Evolutionary conservation across 2,113 vertebrate species (phyloP), one percentile per base, ranked within the genome.

Genomic region (Archocentrus centrarchus): DNA sequence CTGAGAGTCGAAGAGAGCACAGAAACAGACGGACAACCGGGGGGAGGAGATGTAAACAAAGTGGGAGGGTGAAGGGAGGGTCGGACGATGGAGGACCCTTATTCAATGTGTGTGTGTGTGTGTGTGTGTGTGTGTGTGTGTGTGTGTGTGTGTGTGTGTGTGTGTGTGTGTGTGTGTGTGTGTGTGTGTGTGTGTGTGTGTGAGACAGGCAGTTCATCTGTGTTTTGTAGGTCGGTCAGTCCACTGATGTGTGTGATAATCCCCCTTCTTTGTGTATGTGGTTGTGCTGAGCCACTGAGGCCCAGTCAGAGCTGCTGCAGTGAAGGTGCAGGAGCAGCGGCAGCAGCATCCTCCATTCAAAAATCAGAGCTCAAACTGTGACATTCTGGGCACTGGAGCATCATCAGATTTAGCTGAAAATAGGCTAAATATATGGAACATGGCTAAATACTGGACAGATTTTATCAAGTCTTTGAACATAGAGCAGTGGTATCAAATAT

Each of bases 201-300:
- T 32, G 35, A 18, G 59, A 1, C 27, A 57, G 39, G 32, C 85
- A 82, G 61, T 80, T 81, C 24, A 47, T 83, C 80, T 75, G 80
- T 80, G 61, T 91, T 93, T 93, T 93, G 79, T 93, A 85, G 91
- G 92, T 92, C 86, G 64, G 75, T 57, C 86, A 55, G 78, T 80
- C 82, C 86, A 60, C 80, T 86, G 76, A 91, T 85, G 83, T 91
- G 86, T 86, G 50, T 63, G 75, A 75, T 91, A 92, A 92, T 94
- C 84, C 22, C 22, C 78, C 70, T 82, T 83, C 59, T 88, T 80
- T 91, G 37, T 84, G 85, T 68, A 47, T 82, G 55, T 58, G n/a
- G 7, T n/a, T 73, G 7, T 35, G n/a, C 41, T 87, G 59, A 89
- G 84, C 73, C n/a, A 5, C 63, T 73, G 68, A 81, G 64, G 37